phyloP scores from a whole-genome alignment of 2,113 vertebrate species.

The Glareola pratincola region DNA sequence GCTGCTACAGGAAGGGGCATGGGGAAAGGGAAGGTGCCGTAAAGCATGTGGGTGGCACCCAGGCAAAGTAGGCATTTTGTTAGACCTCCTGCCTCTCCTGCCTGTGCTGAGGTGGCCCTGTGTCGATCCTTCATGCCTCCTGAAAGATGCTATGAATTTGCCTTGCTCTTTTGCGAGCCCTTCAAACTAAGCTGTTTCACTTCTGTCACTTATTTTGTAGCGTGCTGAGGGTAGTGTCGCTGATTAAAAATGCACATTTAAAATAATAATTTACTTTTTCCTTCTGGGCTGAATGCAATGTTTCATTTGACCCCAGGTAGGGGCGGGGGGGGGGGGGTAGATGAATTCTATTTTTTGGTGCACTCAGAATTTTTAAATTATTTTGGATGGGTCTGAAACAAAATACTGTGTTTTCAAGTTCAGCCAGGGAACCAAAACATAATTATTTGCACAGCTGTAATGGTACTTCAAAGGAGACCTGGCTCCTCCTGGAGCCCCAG shows the following conservation, averaged over 20 bases:
- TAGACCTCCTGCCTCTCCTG: not conserved
- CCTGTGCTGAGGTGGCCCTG: not conserved
- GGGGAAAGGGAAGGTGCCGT: not conserved
- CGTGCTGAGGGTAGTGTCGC: fast-evolving
- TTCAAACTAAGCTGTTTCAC: not conserved
- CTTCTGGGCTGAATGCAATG: not conserved
- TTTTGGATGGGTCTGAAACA: not conserved
- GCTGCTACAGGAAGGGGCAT: not conserved
- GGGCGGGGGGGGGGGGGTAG: too few relatives aligned
- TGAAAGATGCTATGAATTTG: not conserved
- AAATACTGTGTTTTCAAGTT: not conserved
- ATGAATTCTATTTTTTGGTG: not conserved
- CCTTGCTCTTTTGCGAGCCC: not conserved
- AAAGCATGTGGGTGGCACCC: not conserved
- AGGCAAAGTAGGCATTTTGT: not conserved
- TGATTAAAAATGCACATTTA: not conserved
- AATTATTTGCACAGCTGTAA: constrained; percentile 46
- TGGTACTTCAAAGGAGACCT: not conserved
- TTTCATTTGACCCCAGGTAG: not conserved
- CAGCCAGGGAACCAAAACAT: not conserved
- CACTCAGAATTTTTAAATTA: not conserved
- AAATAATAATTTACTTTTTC: not conserved
- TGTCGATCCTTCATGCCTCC: not conserved
- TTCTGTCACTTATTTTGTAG: not conserved
- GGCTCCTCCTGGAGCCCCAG: not conserved